These are phyloP conservation scores for Achlya flavicornis DNA, from an alignment of 2,888 invertebrate genomes.

Conservation along the genomic window DNA sequence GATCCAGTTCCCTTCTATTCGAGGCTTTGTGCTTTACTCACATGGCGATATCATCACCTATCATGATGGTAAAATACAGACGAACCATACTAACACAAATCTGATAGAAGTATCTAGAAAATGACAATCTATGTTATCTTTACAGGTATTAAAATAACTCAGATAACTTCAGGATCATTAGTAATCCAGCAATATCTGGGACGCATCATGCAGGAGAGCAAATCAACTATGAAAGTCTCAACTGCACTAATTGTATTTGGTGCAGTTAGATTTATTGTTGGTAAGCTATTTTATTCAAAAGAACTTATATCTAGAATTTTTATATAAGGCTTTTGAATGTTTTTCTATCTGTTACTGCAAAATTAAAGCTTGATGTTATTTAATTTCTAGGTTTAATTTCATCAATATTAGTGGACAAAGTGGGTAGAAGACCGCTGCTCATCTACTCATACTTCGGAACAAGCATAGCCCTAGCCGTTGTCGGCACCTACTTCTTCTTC, in stretches of 20 bases:
- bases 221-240: slow-evolving; percentile 42
- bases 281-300: slow-evolving; percentile 34
- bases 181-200: slow-evolving; percentile 66
- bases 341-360: neutral
- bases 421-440: slow-evolving; percentile 78
- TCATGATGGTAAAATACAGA: too few relatives aligned
- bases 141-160: slow-evolving; percentile 63
- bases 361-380: slow-evolving; percentile 11
- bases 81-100: too few relatives aligned
- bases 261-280: slow-evolving; percentile 54
- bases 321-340: too few relatives aligned
- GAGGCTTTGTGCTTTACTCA: too few relatives aligned
- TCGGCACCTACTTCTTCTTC: slow-evolving; percentile 70
- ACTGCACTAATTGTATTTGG: slow-evolving; percentile 62
- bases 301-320: too few relatives aligned
- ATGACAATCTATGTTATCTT: slow-evolving; percentile 18
- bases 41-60: too few relatives aligned
- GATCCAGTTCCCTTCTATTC: too few relatives aligned
- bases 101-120: too few relatives aligned
- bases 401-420: slow-evolving; percentile 61
- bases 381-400: slow-evolving; percentile 63
- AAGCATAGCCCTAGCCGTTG: slow-evolving; percentile 42
- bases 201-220: slow-evolving; percentile 59
- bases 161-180: slow-evolving; percentile 58
- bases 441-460: slow-evolving; percentile 68